Evolutionary conservation across 2,888 invertebrate genomes (phyloP), one percentile per base, ranked within the genome.

Genomic region (Harpagoxenus sublaevis): DNA sequence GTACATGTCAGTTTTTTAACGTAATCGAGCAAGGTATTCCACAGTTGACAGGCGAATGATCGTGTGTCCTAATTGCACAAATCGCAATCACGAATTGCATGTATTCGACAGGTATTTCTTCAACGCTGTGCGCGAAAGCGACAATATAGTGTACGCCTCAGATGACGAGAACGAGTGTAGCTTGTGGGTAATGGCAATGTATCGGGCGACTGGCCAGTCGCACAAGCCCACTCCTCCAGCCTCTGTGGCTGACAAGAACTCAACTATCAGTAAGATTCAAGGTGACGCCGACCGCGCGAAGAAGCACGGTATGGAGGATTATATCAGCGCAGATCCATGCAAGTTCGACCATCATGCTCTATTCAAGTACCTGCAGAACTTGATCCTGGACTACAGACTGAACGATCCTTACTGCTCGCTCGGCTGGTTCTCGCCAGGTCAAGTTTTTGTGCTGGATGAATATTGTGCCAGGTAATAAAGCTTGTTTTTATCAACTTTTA

Each of bases 391-490:
- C 94, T 99, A 98, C 95, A 97, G 99, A 92, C 96, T 99, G 87
- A 98, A 98, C 95, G 99, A 99, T 96, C 99, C 99, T n/a, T 99
- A 99, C 95, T 99, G 99, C 94, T 99, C 99, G 85, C 96, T 99
- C 97, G 99, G 99, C 91, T 99, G 99, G 99, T 99, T 99, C 95
- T 99, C 99, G 93, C 99, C 99, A 0, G 99, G 99, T 0, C 99
- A 99, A 96, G 98, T 99, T 78, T 99, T 99, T 95, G 99, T 99
- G 15, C 96, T 99, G 91, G 99, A 99, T 95, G 99, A 99, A 95
- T 99, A 99, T 95, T 99, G 99, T 95, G 99, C 99, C 9, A 97
- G 97, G 91, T 95, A 89, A 86, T 9, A 23, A 39, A 39, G 12
- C 9, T 51, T 9, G 18, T 66, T n/a, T 28, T 70, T 18, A 8